phyloP scores from a whole-genome alignment of 2,797 vertebrate genomes.

The Diplodus sargus region DNA sequence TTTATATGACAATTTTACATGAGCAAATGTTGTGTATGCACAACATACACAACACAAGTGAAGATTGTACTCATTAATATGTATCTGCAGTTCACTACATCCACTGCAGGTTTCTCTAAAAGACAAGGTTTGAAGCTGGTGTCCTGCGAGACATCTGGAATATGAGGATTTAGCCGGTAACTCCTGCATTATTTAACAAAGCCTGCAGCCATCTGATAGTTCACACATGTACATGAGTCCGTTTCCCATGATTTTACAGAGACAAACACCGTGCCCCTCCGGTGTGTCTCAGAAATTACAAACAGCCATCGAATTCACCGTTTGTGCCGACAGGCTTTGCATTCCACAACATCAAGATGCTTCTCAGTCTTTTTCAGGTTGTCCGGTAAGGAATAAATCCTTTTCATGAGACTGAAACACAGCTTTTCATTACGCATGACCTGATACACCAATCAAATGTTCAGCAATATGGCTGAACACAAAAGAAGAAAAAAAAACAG shows the following conservation, averaged over 20 bases:
- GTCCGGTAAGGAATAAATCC: not conserved
- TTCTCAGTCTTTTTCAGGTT: conserved; percentile 1
- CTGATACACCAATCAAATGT: not conserved
- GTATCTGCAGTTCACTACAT: conserved; percentile 25
- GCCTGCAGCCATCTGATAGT: conserved; percentile 51
- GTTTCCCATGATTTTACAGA: conserved; percentile 50
- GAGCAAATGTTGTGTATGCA: not conserved
- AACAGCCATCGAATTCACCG: conserved; percentile 37
- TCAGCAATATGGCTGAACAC: not conserved
- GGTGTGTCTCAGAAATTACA: conserved; percentile 47
- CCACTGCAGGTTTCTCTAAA: conserved; percentile 40
- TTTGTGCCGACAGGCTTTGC: conserved; percentile 8
- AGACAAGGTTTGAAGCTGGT: conserved; percentile 34
- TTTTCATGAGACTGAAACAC: not conserved
- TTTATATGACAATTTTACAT: conserved; percentile 9
- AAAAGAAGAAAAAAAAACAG: not conserved
- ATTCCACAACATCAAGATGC: not conserved
- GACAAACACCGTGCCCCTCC: conserved; percentile 22
- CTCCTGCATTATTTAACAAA: conserved; percentile 73
- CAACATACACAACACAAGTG: not conserved
- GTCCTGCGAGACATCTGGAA: conserved; percentile 48
- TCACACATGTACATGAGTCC: conserved; percentile 58
- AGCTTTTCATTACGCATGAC: not conserved
- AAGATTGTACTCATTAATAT: conserved; percentile 29
- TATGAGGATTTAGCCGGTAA: conserved; percentile 63